Evolutionary conservation across 2,113 vertebrate genomes (phyloP).

Genomic region (Channa argus): DNA sequence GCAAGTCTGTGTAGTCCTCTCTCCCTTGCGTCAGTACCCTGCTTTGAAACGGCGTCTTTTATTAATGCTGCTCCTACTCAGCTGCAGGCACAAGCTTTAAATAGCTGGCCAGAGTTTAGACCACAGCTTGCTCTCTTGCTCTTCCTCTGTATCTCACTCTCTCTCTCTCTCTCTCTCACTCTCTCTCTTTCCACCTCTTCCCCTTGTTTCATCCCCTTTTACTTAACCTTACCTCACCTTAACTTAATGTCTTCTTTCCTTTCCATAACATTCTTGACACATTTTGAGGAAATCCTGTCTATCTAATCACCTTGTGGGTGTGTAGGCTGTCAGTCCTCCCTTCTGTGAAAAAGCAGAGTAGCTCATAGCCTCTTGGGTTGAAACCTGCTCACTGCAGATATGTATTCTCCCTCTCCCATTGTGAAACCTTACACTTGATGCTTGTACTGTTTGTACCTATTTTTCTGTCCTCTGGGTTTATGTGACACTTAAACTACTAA

Average conservation of each 20-base stretch:
- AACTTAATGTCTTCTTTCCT: slow-evolving; percentile 15
- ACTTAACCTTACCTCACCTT: slow-evolving; percentile 24
- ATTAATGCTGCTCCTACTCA: slow-evolving; percentile 58
- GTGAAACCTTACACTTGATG: slow-evolving; percentile 42
- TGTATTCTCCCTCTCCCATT: slow-evolving; percentile 16
- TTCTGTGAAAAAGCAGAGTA: slow-evolving; percentile 31
- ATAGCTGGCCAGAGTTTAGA: slow-evolving; percentile 63
- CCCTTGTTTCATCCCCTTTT: neutral
- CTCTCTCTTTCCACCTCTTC: neutral
- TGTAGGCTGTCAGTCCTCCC: slow-evolving; percentile 17
- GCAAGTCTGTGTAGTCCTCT: slow-evolving; percentile 10
- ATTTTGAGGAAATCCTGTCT: slow-evolving; percentile 2
- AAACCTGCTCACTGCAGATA: slow-evolving; percentile 19
- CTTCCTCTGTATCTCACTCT: slow-evolving; percentile 15
- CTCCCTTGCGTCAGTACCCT: slow-evolving; percentile 40
- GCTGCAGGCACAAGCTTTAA: slow-evolving; percentile 71
- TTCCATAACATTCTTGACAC: slow-evolving; percentile 11
- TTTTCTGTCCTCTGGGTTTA: slow-evolving; percentile 22
- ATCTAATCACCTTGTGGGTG: slow-evolving; percentile 37
- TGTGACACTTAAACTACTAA: slow-evolving; percentile 3
- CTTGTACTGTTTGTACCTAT: slow-evolving; percentile 52
- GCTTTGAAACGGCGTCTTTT: slow-evolving; percentile 70
- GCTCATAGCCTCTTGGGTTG: slow-evolving; percentile 27
- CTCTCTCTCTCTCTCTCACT: neutral
- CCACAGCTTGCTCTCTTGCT: slow-evolving; percentile 39